These are phyloP conservation scores for Micrasema minimum DNA, from an alignment of 1,140 invertebrate species.

Conservation along the genomic window DNA sequence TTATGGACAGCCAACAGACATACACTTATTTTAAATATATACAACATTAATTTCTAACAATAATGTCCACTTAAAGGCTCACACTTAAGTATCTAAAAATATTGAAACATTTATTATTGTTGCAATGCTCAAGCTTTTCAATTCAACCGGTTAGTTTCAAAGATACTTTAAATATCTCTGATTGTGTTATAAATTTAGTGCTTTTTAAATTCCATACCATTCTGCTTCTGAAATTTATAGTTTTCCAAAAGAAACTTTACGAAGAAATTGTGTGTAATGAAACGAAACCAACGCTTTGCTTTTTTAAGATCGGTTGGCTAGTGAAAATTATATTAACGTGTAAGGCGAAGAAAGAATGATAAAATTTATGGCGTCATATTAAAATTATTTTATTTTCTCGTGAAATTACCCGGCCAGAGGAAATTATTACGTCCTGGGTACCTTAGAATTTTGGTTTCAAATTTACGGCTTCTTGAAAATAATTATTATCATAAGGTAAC, in stretches of 20 bases:
- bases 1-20: too few relatives aligned
- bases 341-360: slow-evolving; percentile 19
- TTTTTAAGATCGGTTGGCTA: background rate
- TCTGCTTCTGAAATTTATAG: slow-evolving; percentile 15
- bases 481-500: too few relatives aligned
- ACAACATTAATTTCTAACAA: too few relatives aligned
- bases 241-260: slow-evolving; percentile 1
- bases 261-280: slow-evolving; percentile 21
- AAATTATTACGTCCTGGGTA: too few relatives aligned
- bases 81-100: too few relatives aligned
- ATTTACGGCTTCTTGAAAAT: too few relatives aligned
- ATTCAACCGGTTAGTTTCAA: background rate
- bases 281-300: slow-evolving; percentile 20
- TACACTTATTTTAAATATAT: too few relatives aligned
- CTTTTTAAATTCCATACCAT: slow-evolving; percentile 6
- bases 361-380: slow-evolving; percentile 28
- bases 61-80: too few relatives aligned
- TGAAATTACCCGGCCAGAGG: too few relatives aligned
- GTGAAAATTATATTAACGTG: slow-evolving; percentile 19
- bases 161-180: background rate
- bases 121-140: background rate
- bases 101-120: too few relatives aligned
- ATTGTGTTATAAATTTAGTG: background rate
- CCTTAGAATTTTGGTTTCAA: too few relatives aligned
- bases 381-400: slow-evolving; percentile 17